Evolutionary conservation across 1,140 invertebrate genomes (phyloP).

Genomic region (Drosophila funebris): DNA sequence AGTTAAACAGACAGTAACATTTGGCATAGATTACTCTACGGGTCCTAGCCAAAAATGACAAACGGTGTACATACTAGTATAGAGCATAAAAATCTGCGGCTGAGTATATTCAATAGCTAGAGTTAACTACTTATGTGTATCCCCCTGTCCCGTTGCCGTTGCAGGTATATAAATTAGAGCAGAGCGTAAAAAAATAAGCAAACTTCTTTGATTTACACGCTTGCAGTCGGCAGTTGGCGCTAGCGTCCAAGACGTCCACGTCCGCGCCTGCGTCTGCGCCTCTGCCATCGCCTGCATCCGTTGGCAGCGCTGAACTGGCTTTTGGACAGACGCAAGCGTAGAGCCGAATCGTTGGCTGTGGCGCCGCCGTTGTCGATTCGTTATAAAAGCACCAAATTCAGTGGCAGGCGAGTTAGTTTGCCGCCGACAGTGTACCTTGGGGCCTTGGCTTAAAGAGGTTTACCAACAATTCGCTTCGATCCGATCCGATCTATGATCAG

Average conservation of each 20-base stretch:
- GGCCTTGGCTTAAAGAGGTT: constrained; percentile 58
- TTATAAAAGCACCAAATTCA: constrained; percentile 75
- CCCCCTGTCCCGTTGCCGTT: not conserved
- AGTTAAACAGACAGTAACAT: constrained; percentile 44
- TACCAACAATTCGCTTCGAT: constrained; percentile 14
- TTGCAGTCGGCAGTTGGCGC: constrained; percentile 21
- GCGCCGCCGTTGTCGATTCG: constrained; percentile 47
- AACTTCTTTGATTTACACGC: constrained; percentile 73
- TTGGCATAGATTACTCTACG: constrained; percentile 52
- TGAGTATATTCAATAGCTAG: constrained; percentile 54
- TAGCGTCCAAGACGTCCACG: not conserved
- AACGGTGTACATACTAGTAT: constrained; percentile 42
- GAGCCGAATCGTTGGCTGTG: constrained; percentile 13
- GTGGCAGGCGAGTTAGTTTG: constrained; percentile 68
- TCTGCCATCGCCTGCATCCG: constrained; percentile 9
- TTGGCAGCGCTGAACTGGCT: constrained; percentile 36
- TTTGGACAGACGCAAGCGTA: constrained; percentile 18
- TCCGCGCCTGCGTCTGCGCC: not conserved
- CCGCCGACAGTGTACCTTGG: constrained; percentile 57
- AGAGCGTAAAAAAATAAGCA: constrained; percentile 50
- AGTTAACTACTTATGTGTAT: constrained; percentile 17
- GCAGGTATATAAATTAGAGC: constrained; percentile 60
- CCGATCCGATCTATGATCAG: constrained; percentile 3
- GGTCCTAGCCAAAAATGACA: constrained; percentile 73
- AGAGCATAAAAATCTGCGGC: constrained; percentile 54